Evolutionary conservation across 2,113 vertebrate genomes (phyloP).

Genomic region (Larimichthys polyactis): DNA sequence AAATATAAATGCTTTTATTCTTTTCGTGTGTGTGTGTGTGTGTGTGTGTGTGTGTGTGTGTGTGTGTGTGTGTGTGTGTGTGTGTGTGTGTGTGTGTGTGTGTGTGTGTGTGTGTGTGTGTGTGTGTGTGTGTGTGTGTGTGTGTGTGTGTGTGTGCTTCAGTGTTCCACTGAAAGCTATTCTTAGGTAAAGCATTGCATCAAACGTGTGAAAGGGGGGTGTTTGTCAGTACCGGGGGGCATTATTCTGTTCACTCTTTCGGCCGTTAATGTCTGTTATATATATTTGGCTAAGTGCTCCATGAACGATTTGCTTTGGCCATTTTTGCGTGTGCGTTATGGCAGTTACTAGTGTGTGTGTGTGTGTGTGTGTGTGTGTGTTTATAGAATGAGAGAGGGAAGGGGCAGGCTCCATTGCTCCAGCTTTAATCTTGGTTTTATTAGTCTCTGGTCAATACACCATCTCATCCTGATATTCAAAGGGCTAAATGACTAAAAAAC

Average conservation of each 20-base stretch:
- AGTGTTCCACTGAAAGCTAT: constrained; percentile 30
- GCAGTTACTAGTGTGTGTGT: constrained; percentile 2
- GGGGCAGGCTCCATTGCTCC: constrained; percentile 25
- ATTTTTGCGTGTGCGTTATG: constrained; percentile 2
- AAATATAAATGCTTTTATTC: constrained; percentile 36
- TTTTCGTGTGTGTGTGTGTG: neutral
- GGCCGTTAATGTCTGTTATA: constrained; percentile 14
- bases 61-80: neutral
- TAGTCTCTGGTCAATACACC: constrained; percentile 63
- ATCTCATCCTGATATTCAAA: constrained; percentile 60
- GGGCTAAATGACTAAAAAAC: constrained; percentile 54
- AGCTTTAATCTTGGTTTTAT: constrained; percentile 63
- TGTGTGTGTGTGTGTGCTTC: neutral
- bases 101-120: neutral
- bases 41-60: neutral
- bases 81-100: neutral
- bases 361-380: constrained; percentile 25
- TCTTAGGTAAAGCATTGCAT: constrained; percentile 29
- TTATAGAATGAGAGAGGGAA: neutral
- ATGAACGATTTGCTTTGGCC: constrained; percentile 5
- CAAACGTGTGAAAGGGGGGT: constrained; percentile 16
- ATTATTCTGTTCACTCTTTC: constrained; percentile 7
- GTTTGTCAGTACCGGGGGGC: constrained; percentile 25
- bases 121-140: neutral
- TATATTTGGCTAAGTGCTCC: constrained; percentile 23